These are phyloP conservation scores for Pristionchus pacificus DNA, from an alignment of 1,140 invertebrate species.

Conservation along the genomic window DNA sequence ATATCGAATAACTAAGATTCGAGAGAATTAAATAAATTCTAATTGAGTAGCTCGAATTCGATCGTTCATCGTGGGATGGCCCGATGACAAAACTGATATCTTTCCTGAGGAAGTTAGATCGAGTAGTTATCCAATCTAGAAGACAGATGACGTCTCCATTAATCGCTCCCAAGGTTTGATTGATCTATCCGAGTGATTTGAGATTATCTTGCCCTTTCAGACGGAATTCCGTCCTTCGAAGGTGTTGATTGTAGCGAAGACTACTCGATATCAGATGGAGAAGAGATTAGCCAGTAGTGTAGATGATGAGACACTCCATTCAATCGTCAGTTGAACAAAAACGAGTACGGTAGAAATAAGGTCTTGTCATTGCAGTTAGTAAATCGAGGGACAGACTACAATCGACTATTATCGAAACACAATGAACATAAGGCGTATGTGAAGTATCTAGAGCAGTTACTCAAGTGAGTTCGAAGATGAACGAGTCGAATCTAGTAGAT, in stretches of 20 bases:
- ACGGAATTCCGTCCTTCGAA: neutral
- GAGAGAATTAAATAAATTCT: no score
- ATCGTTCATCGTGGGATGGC: no score
- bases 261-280: slow-evolving; percentile 29
- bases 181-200: no score
- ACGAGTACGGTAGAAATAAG: neutral
- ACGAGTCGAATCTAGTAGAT: neutral
- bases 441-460: slow-evolving; percentile 20
- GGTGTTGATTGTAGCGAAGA: neutral
- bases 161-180: no score
- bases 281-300: slow-evolving; percentile 11
- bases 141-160: no score
- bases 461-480: slow-evolving; percentile 25
- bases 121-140: no score
- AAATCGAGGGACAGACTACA: slow-evolving; percentile 36
- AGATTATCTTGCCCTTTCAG: no score
- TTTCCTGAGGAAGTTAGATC: no score
- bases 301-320: slow-evolving; percentile 9
- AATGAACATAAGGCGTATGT: slow-evolving; percentile 31
- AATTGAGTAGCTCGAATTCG: no score
- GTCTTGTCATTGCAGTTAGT: slow-evolving; percentile 27
- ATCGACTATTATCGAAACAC: slow-evolving; percentile 26
- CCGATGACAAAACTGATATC: no score
- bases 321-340: slow-evolving; percentile 13
- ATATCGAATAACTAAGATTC: no score